These are phyloP conservation scores for Myotis planiceps DNA, from an alignment of 2,797 vertebrate species.

Conservation along the genomic window DNA sequence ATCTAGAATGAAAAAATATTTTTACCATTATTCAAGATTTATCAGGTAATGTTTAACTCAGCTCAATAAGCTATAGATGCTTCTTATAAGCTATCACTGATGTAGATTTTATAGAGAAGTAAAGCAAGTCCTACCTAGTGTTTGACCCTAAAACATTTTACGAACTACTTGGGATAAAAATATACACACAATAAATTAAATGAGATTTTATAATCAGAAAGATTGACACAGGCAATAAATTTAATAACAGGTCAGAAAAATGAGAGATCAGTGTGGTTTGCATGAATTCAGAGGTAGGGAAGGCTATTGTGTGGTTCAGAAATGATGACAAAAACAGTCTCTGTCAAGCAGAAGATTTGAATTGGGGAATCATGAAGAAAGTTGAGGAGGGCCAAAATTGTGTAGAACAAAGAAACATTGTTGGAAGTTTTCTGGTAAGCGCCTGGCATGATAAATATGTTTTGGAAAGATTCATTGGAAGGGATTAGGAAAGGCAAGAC, in stretches of 20 bases:
- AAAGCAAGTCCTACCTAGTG: background rate
- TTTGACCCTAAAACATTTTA: background rate
- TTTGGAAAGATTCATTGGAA: slow-evolving; percentile 59
- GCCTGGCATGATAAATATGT: background rate
- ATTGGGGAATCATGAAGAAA: background rate
- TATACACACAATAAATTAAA: slow-evolving; percentile 3
- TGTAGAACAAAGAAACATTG: slow-evolving; percentile 20
- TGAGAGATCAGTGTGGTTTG: background rate
- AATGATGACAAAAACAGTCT: slow-evolving; percentile 37
- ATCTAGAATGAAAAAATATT: background rate
- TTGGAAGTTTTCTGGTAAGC: background rate
- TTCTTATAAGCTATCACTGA: background rate
- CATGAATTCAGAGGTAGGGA: background rate
- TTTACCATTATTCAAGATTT: background rate
- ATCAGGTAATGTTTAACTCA: background rate
- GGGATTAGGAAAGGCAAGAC: slow-evolving; percentile 4
- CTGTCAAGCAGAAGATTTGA: background rate
- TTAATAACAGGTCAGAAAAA: slow-evolving; percentile 31
- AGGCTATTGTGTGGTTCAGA: background rate
- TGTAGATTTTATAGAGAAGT: background rate
- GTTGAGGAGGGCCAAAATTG: background rate
- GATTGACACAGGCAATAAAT: background rate
- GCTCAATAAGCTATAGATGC: background rate
- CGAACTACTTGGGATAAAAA: slow-evolving; percentile 4
- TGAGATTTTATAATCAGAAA: slow-evolving; percentile 6